Evolutionary conservation across 2,113 vertebrate genomes (phyloP), one percentile per base, ranked within the genome.

Genomic region (Scomber scombrus): DNA sequence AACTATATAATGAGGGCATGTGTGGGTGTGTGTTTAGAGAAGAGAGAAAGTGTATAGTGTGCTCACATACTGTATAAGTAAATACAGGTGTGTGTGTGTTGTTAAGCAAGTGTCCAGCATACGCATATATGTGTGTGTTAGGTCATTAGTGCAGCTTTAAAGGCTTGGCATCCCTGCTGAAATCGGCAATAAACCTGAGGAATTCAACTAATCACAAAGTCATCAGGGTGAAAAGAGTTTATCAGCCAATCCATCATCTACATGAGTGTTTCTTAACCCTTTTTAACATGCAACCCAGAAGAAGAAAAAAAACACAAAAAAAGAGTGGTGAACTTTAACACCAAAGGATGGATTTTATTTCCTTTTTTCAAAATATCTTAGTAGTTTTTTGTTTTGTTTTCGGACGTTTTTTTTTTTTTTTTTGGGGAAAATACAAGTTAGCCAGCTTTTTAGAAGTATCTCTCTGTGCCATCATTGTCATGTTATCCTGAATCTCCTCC

Each of bases 61-160:
- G 70, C 3, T 8, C 19, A 29, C 19, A 5, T 23, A 26, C 23
- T 26, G 23, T 26, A 18, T 82, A 82, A 82, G 75, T 80, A 69
- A 80, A 65, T 68, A 68, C 85, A 85, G 81, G 73, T 81, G 78
- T 82, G 57, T 56, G 68, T 75, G 69, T 67, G 47, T 45, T 40
- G 57, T 62, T 31, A 46, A 64, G 81, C 16, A 1, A 75, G 71
- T 88, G 85, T 87, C 84, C 84, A 85, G 80, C 60, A 55, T 56
- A 55, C 34, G 55, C 29, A n/a, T 55, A 10, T 68, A 76, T 75
- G 75, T 91, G 87, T 64, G 77, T 76, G 77, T 80, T 76, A 21
- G 81, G 80, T 90, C 86, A 92, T 92, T 92, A 93, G 81, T 65
- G 76, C 11, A 18, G 74, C 88, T 92, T 90, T 84, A 90, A 91